These are phyloP conservation scores for Drosophila macrospina DNA, from an alignment of 2,888 invertebrate species.

Conservation along the genomic window DNA sequence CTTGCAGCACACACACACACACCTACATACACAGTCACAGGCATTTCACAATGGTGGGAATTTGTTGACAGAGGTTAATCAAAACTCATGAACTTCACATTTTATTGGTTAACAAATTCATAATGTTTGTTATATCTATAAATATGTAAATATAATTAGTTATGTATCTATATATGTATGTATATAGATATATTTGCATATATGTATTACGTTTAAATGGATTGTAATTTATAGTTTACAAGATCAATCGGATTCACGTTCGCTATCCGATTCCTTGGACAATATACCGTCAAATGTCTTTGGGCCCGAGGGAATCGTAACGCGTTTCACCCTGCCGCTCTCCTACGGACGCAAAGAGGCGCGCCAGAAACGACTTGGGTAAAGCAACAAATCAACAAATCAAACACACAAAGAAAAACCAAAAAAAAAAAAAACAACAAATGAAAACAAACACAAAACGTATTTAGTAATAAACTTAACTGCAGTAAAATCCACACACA, in stretches of 20 bases:
- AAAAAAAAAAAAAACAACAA: constrained; percentile 12
- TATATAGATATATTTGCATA: constrained; percentile 8
- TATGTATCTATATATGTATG: too few species aligned
- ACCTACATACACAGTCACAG: not conserved
- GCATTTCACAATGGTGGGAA: constrained; percentile 8
- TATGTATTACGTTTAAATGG: constrained; percentile 52
- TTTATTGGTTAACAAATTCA: constrained; percentile 18
- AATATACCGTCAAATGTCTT: constrained; percentile 86
- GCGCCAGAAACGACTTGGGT: constrained; percentile 94
- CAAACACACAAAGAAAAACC: constrained; percentile 28
- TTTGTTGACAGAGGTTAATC: not conserved
- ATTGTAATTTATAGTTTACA: constrained; percentile 84
- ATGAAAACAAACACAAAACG: constrained; percentile 22
- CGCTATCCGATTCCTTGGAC: constrained; percentile 87
- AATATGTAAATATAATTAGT: constrained; percentile 6
- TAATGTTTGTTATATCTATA: constrained; percentile 11
- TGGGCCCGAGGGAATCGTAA: constrained; percentile 88
- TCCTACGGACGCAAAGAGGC: constrained; percentile 92
- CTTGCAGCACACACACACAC: not conserved
- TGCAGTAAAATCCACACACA: not conserved
- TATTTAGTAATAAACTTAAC: too few species aligned
- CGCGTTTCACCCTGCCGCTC: constrained; percentile 90
- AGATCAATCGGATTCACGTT: constrained; percentile 86
- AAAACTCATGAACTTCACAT: constrained; percentile 9
- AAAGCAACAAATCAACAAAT: too few species aligned